Evolutionary conservation across 2,888 invertebrate genomes (phyloP), one percentile per base, ranked within the genome.

Genomic region (Euzetes globulus): DNA sequence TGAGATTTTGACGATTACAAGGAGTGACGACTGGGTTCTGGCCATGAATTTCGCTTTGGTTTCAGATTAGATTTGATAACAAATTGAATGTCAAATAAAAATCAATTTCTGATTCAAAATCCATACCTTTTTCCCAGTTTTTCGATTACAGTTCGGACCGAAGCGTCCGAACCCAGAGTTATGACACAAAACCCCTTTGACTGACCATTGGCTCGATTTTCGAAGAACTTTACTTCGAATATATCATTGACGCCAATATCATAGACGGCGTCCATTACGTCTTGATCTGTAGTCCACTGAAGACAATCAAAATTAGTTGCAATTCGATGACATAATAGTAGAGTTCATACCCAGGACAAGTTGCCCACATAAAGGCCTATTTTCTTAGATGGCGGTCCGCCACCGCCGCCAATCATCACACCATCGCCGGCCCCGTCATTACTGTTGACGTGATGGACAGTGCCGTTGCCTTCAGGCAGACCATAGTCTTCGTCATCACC

Each of bases 161-260:
- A 95, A 78, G 88, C 87, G 81, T 98, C 97, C 0, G 96, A 95
- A 19, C 92, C 94, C 78, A 99, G 86, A 1, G 94, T 92, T 79
- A 98, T 90, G 71, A 97, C 91, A 82, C 97, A 98, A 85, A 97
- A 99, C 41, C 99, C 95, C 86, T 98, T 98, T 0, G 95, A 96
- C 84, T 97, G 97, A 33, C 98, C 98, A 86, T 98, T 98, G 47
- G 95, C 91, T 80, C 98, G 88, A 86, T 99, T 99, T 85, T 99
- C 99, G 85, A 97, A 97, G 85, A 99, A 99, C 85, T 98, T 98
- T 50, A 99, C 95, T 83, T 99, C 99, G 81, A 95, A 88, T 81
- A 99, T 90, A 85, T 99, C 98, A 74, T 87, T 88, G 7, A 97
- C 91, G 70, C 97, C 97, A 79, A 93, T 87, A 79, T 90, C 90